Conservation (phyloP, 2,888 invertebrate genomes). For the Latheticus oryzae region DNA sequence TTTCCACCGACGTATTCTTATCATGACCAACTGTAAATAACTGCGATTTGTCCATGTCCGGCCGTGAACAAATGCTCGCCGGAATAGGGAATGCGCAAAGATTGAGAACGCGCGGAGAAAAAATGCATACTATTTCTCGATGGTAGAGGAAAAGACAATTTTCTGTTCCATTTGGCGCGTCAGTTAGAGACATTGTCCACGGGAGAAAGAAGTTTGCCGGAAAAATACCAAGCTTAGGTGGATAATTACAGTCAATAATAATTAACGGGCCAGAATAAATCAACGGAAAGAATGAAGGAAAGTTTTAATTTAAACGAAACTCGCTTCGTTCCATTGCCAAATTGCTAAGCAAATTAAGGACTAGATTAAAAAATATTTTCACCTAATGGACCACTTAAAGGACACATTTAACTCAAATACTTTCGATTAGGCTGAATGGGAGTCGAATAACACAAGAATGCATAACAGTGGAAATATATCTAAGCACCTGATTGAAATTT, state of each 20-base stretch:
- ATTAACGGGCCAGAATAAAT: slow-evolving; percentile 63
- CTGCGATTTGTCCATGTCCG: slow-evolving; percentile 66
- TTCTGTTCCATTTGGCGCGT: slow-evolving; percentile 67
- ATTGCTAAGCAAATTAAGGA: slow-evolving; percentile 54
- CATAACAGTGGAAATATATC: too few relatives aligned
- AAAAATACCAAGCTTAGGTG: slow-evolving; percentile 61
- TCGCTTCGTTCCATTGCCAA: slow-evolving; percentile 46
- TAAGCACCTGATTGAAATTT: too few relatives aligned
- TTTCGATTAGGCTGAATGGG: too few relatives aligned
- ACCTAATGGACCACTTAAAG: slow-evolving; percentile 33
- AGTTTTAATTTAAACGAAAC: slow-evolving; percentile 61
- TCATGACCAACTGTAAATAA: slow-evolving; percentile 65
- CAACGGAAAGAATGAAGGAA: slow-evolving; percentile 60
- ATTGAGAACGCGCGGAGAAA: slow-evolving; percentile 63
- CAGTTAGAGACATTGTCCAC: slow-evolving; percentile 61
- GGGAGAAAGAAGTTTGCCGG: slow-evolving; percentile 44
- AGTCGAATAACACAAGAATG: too few relatives aligned
- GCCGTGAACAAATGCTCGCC: slow-evolving; percentile 60
- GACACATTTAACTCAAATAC: too few relatives aligned
- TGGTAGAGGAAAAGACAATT: slow-evolving; percentile 65
- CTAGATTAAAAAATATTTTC: slow-evolving; percentile 47
- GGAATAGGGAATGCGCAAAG: slow-evolving; percentile 65
- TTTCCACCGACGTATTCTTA: slow-evolving; percentile 65
- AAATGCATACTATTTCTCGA: slow-evolving; percentile 64
- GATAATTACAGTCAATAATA: slow-evolving; percentile 65